Conservation (phyloP, 2,888 invertebrate genomes). For the Trichogramma dendrolimi region DNA sequence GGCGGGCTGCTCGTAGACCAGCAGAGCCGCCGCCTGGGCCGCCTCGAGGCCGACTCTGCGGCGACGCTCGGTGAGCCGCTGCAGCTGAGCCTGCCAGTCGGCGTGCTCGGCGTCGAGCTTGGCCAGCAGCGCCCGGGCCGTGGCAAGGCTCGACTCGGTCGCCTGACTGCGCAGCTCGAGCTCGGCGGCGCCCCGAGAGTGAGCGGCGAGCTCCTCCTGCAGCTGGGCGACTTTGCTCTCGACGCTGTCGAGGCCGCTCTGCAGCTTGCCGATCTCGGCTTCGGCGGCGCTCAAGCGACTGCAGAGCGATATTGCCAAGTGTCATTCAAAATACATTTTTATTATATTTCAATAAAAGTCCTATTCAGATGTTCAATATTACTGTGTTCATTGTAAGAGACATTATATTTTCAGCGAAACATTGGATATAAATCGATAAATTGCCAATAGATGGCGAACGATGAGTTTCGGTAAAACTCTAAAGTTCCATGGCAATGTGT, state of each 20-base stretch:
- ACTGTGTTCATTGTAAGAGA: background rate
- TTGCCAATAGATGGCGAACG: too few relatives aligned
- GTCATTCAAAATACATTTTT: background rate
- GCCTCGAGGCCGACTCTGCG: conserved; percentile 42
- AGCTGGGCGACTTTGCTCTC: conserved; percentile 76
- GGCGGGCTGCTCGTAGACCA: conserved; percentile 37
- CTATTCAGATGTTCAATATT: background rate
- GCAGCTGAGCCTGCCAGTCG: conserved; percentile 68
- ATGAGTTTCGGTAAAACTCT: too few relatives aligned
- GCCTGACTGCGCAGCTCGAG: conserved; percentile 63
- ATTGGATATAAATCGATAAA: background rate
- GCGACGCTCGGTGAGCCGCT: conserved; percentile 40
- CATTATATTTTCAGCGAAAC: background rate
- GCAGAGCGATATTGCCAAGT: background rate
- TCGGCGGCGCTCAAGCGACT: conserved; percentile 61
- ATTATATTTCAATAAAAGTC: background rate
- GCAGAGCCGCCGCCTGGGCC: conserved; percentile 42
- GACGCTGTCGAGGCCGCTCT: conserved; percentile 72
- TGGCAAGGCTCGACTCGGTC: conserved; percentile 66
- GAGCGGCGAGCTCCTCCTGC: conserved; percentile 74
- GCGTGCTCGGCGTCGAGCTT: conserved; percentile 85
- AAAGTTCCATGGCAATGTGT: too few relatives aligned
- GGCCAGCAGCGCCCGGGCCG: conserved; percentile 76
- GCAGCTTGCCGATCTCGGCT: conserved; percentile 72
- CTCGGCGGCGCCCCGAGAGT: conserved; percentile 88